Conservation (phyloP, 2,888 invertebrate species). For the Lottia gigantea region DNA sequence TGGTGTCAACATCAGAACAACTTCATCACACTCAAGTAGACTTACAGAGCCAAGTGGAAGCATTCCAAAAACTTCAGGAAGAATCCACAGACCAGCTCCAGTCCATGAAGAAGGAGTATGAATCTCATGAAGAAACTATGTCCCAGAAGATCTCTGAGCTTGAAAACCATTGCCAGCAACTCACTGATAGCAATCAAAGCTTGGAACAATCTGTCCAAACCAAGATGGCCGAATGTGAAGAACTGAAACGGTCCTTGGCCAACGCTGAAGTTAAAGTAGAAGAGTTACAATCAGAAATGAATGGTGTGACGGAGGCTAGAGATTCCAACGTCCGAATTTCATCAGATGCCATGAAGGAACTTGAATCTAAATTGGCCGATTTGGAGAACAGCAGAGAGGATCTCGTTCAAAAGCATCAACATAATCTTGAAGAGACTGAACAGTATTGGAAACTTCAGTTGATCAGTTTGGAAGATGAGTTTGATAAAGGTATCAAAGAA, state of each 20-base stretch:
- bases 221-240: background rate
- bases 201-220: slow-evolving; percentile 1
- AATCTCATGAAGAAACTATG: slow-evolving; percentile 12
- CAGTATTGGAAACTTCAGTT: slow-evolving; percentile 46
- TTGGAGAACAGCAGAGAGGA: slow-evolving; percentile 16
- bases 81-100: slow-evolving; percentile 23
- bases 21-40: slow-evolving; percentile 10
- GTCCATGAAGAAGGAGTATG: slow-evolving; percentile 9
- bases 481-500: slow-evolving; percentile 32
- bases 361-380: slow-evolving; percentile 14
- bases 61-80: slow-evolving; percentile 1
- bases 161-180: background rate
- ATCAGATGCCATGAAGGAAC: slow-evolving; percentile 12
- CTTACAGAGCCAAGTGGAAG: slow-evolving; percentile 10
- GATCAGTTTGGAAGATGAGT: slow-evolving; percentile 42
- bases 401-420: slow-evolving; percentile 5
- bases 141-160: background rate
- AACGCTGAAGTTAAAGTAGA: slow-evolving; percentile 8
- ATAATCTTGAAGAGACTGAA: slow-evolving; percentile 33
- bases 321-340: slow-evolving; percentile 18
- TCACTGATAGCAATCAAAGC: slow-evolving; percentile 12
- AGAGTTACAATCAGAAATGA: background rate
- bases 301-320: slow-evolving; percentile 12
- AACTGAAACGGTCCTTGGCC: background rate
- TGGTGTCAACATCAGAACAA: slow-evolving; percentile 21